Percentiles rank a stretch among this genome's conserved stretches.
Evolutionary conservation across 2,797 vertebrate genomes (phyloP).

Genomic region (Melanogrammus aeglefinus): DNA sequence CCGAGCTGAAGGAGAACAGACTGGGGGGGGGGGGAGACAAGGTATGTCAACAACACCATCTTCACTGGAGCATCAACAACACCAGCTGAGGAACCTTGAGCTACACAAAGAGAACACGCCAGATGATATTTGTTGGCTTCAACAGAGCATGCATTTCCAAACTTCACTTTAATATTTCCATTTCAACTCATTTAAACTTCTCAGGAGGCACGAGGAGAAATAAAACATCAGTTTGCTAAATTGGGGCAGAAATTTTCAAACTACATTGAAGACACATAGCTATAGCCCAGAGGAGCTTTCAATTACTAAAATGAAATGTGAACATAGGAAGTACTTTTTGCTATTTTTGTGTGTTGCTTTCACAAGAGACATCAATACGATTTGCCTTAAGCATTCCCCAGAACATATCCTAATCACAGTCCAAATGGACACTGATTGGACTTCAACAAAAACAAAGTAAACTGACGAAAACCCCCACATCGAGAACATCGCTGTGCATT

Average conservation of each 20-base stretch:
- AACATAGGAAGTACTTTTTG: neutral
- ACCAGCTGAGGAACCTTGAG: neutral
- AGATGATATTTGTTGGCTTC: neutral
- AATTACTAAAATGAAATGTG: neutral
- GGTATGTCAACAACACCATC: neutral
- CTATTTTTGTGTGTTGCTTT: neutral
- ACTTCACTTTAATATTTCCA: neutral
- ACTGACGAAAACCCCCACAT: neutral
- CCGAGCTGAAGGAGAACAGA: conserved; percentile 98
- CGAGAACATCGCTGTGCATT: neutral
- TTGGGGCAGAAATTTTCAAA: no score
- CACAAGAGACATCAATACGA: neutral
- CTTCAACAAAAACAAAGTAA: no score
- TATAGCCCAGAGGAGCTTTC: neutral
- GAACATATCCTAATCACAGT: neutral
- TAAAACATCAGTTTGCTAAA: no score
- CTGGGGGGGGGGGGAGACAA: conserved; percentile 66
- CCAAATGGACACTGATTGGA: neutral
- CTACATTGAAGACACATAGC: neutral
- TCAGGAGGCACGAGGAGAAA: no score
- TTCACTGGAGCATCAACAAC: neutral
- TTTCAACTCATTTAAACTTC: neutral
- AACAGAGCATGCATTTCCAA: neutral
- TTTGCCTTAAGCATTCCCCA: neutral
- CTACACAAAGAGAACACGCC: neutral